Evolutionary conservation across 2,888 invertebrate genomes (phyloP).

Genomic region (Hyposoter didymator): DNA sequence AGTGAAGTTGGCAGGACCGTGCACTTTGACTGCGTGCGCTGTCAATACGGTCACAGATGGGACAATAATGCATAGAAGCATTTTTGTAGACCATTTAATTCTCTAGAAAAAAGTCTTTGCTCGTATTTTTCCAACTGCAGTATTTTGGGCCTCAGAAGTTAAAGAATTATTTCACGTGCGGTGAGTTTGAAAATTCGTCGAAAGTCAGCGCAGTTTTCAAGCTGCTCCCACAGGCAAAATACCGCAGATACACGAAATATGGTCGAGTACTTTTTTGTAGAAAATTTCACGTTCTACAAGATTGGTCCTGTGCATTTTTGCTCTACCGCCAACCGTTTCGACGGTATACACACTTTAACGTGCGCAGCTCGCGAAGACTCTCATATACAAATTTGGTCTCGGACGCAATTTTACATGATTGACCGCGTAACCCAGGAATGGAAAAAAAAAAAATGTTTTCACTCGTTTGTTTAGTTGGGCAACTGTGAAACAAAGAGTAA

Average conservation of each 20-base stretch:
- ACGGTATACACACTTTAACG: neutral
- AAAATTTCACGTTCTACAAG: neutral
- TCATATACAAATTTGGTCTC: neutral
- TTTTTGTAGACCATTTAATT: neutral
- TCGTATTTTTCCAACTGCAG: neutral
- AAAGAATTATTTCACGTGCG: neutral
- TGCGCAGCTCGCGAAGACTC: neutral
- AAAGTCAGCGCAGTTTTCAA: neutral
- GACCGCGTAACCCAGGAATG: neutral
- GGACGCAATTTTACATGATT: neutral
- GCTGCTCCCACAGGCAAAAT: neutral
- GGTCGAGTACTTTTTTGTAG: neutral
- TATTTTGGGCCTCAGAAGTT: neutral
- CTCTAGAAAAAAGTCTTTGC: neutral
- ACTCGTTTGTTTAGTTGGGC: neutral
- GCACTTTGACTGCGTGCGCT: neutral
- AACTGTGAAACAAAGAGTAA: neutral
- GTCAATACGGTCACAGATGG: neutral
- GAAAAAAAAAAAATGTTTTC: neutral
- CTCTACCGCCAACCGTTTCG: neutral
- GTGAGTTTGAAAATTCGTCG: neutral
- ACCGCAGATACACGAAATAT: neutral
- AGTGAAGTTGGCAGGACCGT: neutral
- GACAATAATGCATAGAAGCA: neutral
- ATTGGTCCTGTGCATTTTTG: neutral